Conservation (phyloP, 2,888 invertebrate species). For the Agonopterix arenella region DNA sequence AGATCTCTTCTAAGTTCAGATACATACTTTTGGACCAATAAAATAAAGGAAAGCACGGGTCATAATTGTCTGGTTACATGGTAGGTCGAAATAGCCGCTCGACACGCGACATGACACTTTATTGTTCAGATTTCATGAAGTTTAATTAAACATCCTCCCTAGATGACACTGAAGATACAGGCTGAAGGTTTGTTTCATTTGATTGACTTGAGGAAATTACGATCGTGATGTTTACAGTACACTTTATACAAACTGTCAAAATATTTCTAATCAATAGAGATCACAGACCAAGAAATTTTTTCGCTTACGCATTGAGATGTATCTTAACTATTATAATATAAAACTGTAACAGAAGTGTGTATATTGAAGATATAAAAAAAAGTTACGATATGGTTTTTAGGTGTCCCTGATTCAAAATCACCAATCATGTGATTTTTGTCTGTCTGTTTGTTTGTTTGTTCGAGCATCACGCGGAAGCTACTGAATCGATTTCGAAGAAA, state of each 20-base stretch:
- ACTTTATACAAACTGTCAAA: not conserved
- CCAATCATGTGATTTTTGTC: too few species aligned
- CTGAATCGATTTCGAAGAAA: too few species aligned
- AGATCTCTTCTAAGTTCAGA: conserved; percentile 20
- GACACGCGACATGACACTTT: conserved; percentile 47
- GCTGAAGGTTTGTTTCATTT: conserved; percentile 29
- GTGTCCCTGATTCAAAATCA: too few species aligned
- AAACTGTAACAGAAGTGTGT: too few species aligned
- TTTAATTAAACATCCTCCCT: conserved; percentile 52
- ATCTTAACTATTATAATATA: too few species aligned
- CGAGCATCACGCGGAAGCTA: too few species aligned
- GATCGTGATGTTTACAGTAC: not conserved
- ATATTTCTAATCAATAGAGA: not conserved
- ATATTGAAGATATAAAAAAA: too few species aligned
- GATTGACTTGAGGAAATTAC: conserved; percentile 60
- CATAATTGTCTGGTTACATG: conserved; percentile 30
- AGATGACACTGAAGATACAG: conserved; percentile 25
- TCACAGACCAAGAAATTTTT: too few species aligned
- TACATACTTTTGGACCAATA: conserved; percentile 6
- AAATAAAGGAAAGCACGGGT: conserved; percentile 19
- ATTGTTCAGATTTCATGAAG: conserved; percentile 44
- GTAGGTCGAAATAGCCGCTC: conserved; percentile 30
- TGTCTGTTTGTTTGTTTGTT: too few species aligned
- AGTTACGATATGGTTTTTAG: too few species aligned
- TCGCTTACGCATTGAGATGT: too few species aligned